Evolutionary conservation across 2,113 vertebrate genomes (phyloP).

Genomic region (Daboia siamensis): DNA sequence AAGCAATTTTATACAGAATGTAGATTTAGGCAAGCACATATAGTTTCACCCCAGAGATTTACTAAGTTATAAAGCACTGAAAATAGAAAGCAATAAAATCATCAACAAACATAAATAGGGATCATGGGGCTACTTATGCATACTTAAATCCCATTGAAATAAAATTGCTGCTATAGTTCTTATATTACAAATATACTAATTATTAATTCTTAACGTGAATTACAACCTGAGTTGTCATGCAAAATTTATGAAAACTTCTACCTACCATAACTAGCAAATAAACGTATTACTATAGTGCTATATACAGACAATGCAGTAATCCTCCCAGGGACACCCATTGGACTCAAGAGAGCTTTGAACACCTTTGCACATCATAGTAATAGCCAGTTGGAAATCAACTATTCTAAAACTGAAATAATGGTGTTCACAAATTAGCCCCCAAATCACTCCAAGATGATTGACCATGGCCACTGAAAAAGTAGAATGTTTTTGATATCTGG

Average conservation of each 20-base stretch:
- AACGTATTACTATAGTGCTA: background rate
- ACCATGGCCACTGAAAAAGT: background rate
- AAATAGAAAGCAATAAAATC: conserved; percentile 6
- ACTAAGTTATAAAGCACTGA: background rate
- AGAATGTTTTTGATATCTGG: background rate
- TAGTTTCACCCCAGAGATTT: background rate
- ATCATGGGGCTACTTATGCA: background rate
- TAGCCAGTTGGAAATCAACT: background rate
- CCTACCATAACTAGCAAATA: background rate
- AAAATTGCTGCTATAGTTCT: background rate
- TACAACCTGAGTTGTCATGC: background rate
- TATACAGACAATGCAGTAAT: background rate
- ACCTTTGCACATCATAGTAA: background rate
- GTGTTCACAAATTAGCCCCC: background rate
- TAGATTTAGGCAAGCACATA: background rate
- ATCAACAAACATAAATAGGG: background rate
- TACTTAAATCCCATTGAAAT: background rate
- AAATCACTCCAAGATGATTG: background rate
- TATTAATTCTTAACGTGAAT: background rate
- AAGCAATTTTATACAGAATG: background rate
- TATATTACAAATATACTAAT: background rate
- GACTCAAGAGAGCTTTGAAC: background rate
- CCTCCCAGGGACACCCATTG: background rate
- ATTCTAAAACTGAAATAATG: background rate
- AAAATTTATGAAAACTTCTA: background rate